phyloP scores from a whole-genome alignment of 2,113 vertebrate species.

The Sciurus niger region DNA sequence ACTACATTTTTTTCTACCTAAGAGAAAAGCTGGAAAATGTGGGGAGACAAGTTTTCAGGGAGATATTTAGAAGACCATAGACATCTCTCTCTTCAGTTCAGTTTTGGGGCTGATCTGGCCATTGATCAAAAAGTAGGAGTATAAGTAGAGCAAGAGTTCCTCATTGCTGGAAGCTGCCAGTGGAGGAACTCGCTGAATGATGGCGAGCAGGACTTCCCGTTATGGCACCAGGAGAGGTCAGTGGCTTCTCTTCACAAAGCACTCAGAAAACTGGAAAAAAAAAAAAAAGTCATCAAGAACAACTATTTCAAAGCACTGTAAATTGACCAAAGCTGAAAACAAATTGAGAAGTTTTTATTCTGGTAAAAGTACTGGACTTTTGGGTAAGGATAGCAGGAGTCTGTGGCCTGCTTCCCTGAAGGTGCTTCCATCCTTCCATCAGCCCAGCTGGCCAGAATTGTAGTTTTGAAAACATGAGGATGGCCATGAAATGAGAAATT shows the following conservation, averaged over 20 bases:
- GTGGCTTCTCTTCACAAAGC: background rate
- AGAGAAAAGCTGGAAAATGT: background rate
- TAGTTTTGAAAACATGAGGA: background rate
- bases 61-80: background rate
- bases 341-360: conserved; percentile 50
- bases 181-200: background rate
- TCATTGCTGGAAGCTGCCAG: rapidly evolving
- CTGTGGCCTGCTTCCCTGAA: background rate
- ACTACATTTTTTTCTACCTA: background rate
- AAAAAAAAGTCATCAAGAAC: background rate
- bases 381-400: background rate
- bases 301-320: conserved; percentile 32
- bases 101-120: background rate
- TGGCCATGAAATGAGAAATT: background rate
- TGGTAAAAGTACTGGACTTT: conserved; percentile 4
- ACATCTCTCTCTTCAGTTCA: background rate
- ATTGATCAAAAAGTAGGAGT: background rate
- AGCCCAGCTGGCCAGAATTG: background rate
- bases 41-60: background rate
- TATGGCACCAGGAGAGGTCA: background rate
- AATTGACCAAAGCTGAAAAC: conserved; percentile 11
- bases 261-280: background rate
- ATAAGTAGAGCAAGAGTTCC: background rate
- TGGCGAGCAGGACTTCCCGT: background rate
- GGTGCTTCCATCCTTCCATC: background rate